phyloP scores from a whole-genome alignment of 2,888 invertebrate species.

The Chloroclysta siterata region DNA sequence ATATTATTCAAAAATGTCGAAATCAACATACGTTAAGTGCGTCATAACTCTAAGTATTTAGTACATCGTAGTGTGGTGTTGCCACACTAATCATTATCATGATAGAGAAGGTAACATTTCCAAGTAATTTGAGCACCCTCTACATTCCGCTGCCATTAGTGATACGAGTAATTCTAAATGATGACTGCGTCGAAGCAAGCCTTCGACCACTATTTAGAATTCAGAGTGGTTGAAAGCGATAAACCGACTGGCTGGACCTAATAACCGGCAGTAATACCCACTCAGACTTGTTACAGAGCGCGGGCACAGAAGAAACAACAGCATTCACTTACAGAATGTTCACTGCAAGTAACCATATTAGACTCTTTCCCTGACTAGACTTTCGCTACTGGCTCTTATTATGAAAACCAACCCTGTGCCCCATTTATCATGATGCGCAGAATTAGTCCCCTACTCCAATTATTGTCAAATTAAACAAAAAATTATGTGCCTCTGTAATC shows the following conservation, averaged over 20 bases:
- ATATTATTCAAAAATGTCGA: too few relatives aligned
- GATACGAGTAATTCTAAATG: constrained; percentile 12
- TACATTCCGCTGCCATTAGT: background rate
- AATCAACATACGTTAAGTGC: too few relatives aligned
- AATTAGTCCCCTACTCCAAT: too few relatives aligned
- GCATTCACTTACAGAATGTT: background rate
- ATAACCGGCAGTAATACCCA: constrained; percentile 61
- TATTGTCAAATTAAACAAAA: too few relatives aligned
- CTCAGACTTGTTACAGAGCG: constrained; percentile 50
- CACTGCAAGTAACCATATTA: too few relatives aligned
- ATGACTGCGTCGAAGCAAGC: constrained; percentile 10
- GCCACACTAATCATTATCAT: background rate
- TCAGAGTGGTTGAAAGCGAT: constrained; percentile 56
- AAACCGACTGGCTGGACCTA: constrained; percentile 55
- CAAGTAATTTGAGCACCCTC: background rate
- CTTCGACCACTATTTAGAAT: constrained; percentile 52
- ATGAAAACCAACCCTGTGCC: too few relatives aligned
- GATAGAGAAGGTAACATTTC: background rate
- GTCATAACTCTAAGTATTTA: too few relatives aligned
- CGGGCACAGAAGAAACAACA: background rate
- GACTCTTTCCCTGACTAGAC: too few relatives aligned
- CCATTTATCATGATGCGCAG: too few relatives aligned
- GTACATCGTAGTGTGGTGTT: background rate
- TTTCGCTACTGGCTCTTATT: too few relatives aligned
- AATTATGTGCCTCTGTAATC: too few relatives aligned